A percentile compares a stretch with the other conserved stretches of the same genome.
Evolutionary conservation across 2,113 vertebrate species (phyloP).

Genomic region (Reinhardtius hippoglossoides): DNA sequence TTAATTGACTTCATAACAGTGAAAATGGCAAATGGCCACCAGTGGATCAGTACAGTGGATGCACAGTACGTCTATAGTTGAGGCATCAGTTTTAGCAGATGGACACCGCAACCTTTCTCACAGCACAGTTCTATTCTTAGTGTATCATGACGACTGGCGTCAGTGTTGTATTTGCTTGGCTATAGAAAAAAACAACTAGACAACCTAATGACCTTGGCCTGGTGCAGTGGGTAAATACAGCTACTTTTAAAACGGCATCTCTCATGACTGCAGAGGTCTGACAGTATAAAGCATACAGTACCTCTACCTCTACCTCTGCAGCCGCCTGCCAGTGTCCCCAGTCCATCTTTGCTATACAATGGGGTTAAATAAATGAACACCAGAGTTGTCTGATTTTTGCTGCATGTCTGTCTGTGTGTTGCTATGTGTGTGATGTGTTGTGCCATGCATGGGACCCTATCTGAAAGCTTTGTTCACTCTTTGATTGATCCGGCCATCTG

Average conservation of each 20-base stretch:
- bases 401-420: not conserved
- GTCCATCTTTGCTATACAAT: not conserved
- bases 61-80: not conserved
- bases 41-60: not conserved
- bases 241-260: constrained; percentile 40
- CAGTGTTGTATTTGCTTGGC: constrained; percentile 50
- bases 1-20: not conserved
- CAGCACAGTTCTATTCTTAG: constrained; percentile 56
- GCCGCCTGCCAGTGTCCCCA: constrained; percentile 5
- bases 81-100: constrained; percentile 23
- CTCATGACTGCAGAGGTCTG: constrained; percentile 38
- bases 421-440: constrained; percentile 10
- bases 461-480: constrained; percentile 43
- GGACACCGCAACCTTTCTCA: constrained; percentile 42
- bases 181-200: constrained; percentile 51
- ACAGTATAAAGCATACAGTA: constrained; percentile 19
- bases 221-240: constrained; percentile 28
- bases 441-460: not conserved
- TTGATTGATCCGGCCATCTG: constrained; percentile 68
- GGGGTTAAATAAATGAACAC: not conserved
- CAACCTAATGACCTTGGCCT: constrained; percentile 49
- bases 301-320: constrained; percentile 6
- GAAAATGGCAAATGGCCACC: not conserved
- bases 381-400: not conserved
- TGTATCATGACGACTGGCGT: constrained; percentile 44